Evolutionary conservation across 2,888 invertebrate genomes (phyloP).

Genomic region (Amaurobius ferox): DNA sequence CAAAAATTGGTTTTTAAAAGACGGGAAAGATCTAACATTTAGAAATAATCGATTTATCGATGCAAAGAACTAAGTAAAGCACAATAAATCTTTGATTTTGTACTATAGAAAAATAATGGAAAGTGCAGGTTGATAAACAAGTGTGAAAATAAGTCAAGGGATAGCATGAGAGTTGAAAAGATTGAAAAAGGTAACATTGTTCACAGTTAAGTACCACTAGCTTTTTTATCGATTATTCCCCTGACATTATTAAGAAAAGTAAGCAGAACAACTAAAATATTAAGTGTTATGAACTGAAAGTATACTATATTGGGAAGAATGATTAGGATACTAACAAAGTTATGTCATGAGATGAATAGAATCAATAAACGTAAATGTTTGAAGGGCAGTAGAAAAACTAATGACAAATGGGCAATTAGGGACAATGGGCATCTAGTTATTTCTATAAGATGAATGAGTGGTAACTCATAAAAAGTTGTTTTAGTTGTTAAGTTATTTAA

Average conservation of each 20-base stretch:
- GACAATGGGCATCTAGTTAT: neutral
- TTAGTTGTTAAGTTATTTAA: no score
- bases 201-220: neutral
- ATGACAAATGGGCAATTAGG: neutral
- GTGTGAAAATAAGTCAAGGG: no score
- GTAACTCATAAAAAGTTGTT: no score
- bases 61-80: no score
- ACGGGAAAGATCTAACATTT: no score
- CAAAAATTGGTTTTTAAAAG: no score
- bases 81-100: no score
- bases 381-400: neutral
- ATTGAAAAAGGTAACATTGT: neutral
- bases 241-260: neutral
- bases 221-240: neutral
- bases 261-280: neutral
- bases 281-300: neutral
- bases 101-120: no score
- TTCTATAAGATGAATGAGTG: no score
- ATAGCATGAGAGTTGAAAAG: neutral
- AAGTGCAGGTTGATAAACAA: no score
- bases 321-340: neutral
- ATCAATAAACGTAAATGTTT: neutral
- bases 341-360: neutral
- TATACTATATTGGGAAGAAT: neutral
- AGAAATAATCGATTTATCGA: no score